A percentile compares a stretch with the other conserved stretches of the same genome.
Evolutionary conservation across 2,888 invertebrate species (phyloP).

Genomic region (Drosophila paramelanica): DNA sequence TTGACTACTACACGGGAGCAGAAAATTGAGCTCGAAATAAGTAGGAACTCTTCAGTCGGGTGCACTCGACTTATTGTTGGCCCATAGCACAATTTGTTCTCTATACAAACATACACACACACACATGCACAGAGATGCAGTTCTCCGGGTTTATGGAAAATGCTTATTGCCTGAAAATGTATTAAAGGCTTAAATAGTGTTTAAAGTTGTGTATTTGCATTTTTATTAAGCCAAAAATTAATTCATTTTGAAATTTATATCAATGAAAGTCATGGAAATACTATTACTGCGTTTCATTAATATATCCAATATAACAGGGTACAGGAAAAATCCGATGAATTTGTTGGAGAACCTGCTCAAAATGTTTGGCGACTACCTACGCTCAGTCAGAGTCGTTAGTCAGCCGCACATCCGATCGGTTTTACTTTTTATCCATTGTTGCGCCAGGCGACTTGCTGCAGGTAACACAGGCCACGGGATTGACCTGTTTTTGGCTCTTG

Average conservation of each 20-base stretch:
- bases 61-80: not conserved
- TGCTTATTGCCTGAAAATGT: too few relatives aligned
- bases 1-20: constrained; percentile 3
- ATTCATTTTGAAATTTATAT: too few relatives aligned
- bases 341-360: constrained; percentile 29
- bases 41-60: not conserved
- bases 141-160: too few relatives aligned
- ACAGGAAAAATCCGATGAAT: constrained; percentile 22
- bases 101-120: too few relatives aligned
- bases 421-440: constrained; percentile 1
- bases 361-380: constrained; percentile 48
- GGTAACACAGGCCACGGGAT: constrained; percentile 30
- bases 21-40: constrained; percentile 8
- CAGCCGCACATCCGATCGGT: constrained; percentile 68
- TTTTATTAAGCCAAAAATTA: too few relatives aligned
- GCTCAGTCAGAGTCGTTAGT: constrained; percentile 39
- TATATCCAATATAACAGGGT: not conserved
- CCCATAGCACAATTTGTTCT: not conserved
- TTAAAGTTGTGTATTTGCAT: too few relatives aligned
- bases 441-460: constrained; percentile 28
- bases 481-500: constrained; percentile 49
- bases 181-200: too few relatives aligned
- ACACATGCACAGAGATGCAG: too few relatives aligned
- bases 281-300: too few relatives aligned
- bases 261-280: too few relatives aligned